Conservation (phyloP, 2,888 invertebrate genomes). For the Myopa testacea region DNA sequence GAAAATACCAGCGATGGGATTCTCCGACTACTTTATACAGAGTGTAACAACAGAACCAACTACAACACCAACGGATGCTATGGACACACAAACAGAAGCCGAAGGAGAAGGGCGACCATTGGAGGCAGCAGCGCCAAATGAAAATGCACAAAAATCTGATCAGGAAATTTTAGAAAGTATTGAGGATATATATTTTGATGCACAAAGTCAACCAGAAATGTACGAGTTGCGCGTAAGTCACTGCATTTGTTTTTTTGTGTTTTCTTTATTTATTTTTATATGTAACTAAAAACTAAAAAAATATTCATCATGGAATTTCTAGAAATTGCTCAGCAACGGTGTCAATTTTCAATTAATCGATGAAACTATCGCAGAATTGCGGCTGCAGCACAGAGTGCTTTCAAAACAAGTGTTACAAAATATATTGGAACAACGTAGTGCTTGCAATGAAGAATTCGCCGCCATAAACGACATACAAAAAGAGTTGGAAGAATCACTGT, state of each 20-base stretch:
- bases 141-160: conserved; percentile 62
- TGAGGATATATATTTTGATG: conserved; percentile 63
- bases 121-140: conserved; percentile 41
- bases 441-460: conserved; percentile 87
- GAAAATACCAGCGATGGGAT: conserved; percentile 69
- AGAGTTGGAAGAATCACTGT: conserved; percentile 76
- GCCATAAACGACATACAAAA: conserved; percentile 79
- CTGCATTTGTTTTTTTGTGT: background rate
- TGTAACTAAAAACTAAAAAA: conserved; percentile 13
- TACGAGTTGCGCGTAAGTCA: conserved; percentile 63
- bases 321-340: conserved; percentile 64
- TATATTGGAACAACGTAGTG: conserved; percentile 90
- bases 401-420: conserved; percentile 94
- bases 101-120: background rate
- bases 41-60: conserved; percentile 61
- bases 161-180: conserved; percentile 68
- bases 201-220: conserved; percentile 61
- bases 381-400: conserved; percentile 74
- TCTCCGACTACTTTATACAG: conserved; percentile 68
- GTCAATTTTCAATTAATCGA: conserved; percentile 63
- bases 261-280: background rate
- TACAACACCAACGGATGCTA: conserved; percentile 22
- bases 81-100: conserved; percentile 37
- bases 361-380: conserved; percentile 61
- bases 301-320: conserved; percentile 34